Conservation (phyloP, 2,888 invertebrate genomes). For the Prenolepis imparis region DNA sequence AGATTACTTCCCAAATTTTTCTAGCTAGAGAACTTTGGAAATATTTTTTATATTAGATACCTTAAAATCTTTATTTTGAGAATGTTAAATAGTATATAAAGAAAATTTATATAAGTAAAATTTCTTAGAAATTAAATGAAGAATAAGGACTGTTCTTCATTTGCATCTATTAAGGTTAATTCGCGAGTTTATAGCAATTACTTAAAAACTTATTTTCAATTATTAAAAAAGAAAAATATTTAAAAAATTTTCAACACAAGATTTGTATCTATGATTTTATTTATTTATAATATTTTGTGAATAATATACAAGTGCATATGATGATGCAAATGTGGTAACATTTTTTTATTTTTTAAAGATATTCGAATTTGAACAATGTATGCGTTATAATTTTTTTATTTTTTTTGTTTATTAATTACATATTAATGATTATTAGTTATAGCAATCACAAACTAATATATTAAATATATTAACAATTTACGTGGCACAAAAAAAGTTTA, state of each 20-base stretch:
- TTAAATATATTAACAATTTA: constrained; percentile 38
- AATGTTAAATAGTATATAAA: neutral
- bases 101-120: neutral
- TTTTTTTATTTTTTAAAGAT: neutral
- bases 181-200: neutral
- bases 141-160: neutral
- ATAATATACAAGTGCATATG: neutral
- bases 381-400: neutral
- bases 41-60: neutral
- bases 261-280: neutral
- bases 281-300: neutral
- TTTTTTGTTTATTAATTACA: constrained; percentile 29
- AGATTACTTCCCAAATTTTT: neutral
- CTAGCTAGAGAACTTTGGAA: neutral
- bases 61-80: neutral
- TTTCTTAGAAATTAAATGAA: constrained; percentile 6
- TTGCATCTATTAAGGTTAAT: neutral
- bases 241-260: neutral
- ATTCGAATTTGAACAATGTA: neutral
- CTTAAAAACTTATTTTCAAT: neutral
- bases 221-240: neutral
- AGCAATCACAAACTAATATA: constrained; percentile 35
- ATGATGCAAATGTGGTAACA: neutral
- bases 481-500: constrained; percentile 42
- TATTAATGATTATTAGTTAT: constrained; percentile 2